Conservation (phyloP, 2,888 invertebrate genomes). For the Abrostola triplasia region DNA sequence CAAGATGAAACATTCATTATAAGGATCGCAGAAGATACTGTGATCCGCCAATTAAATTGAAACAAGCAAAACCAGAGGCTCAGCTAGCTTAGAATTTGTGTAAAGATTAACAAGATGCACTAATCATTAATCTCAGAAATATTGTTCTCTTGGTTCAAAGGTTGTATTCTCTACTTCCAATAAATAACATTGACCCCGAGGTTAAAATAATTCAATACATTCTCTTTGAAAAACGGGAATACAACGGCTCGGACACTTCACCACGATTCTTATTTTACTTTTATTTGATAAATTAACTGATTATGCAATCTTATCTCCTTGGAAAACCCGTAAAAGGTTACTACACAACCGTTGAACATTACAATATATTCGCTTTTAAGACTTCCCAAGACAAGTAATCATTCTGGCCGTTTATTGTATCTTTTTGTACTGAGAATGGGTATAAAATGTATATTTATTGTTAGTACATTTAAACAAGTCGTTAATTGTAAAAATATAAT, state of each 20-base stretch:
- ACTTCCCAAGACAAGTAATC: neutral
- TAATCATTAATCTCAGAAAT: conserved; percentile 56
- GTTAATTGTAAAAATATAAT: too few relatives aligned
- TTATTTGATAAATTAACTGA: conserved; percentile 52
- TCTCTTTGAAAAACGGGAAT: conserved; percentile 65
- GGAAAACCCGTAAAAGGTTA: conserved; percentile 13
- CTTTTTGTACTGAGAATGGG: too few relatives aligned
- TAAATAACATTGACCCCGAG: conserved; percentile 72
- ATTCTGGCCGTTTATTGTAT: neutral
- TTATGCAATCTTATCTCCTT: conserved; percentile 43
- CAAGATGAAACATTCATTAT: neutral
- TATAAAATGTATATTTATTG: too few relatives aligned
- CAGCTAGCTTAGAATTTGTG: conserved; percentile 18
- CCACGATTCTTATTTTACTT: conserved; percentile 38
- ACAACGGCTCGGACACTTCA: conserved; percentile 44
- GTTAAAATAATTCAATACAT: conserved; percentile 69
- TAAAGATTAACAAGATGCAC: conserved; percentile 50
- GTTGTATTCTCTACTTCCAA: conserved; percentile 54
- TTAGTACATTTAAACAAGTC: too few relatives aligned
- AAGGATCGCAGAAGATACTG: neutral
- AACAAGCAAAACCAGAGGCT: conserved; percentile 19
- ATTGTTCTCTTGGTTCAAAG: conserved; percentile 59
- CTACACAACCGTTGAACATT: neutral
- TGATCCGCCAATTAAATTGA: conserved; percentile 1
- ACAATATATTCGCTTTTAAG: conserved; percentile 2